Percentiles rank a stretch among this genome's conserved stretches.
phyloP scores from a whole-genome alignment of 2,113 vertebrate genomes.

The Dascyllus trimaculatus region DNA sequence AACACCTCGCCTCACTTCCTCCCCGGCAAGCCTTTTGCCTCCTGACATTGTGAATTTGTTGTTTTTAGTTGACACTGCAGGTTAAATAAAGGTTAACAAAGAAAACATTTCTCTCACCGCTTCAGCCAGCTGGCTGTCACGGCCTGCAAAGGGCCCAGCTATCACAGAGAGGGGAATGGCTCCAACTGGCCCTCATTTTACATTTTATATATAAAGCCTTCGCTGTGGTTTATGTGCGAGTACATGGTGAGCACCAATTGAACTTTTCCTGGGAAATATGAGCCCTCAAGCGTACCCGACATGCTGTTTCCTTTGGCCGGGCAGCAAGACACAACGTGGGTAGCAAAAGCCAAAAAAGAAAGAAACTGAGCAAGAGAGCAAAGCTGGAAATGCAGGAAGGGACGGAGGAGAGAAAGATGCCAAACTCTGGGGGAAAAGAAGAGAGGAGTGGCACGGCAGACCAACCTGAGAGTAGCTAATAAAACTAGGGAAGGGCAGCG shows the following conservation, averaged over 20 bases:
- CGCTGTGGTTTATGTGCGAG: constrained; percentile 64
- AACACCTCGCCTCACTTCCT: constrained; percentile 56
- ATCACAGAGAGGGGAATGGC: constrained; percentile 33
- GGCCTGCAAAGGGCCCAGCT: constrained; percentile 24
- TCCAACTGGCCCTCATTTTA: constrained; percentile 48
- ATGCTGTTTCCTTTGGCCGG: constrained; percentile 56
- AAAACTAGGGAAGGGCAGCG: neutral
- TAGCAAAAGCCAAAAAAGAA: constrained; percentile 30
- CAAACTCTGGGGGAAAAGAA: constrained; percentile 15
- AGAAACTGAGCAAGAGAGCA: constrained; percentile 30
- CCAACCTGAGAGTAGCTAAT: constrained; percentile 25
- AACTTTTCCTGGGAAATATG: constrained; percentile 72
- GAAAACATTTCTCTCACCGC: constrained; percentile 44
- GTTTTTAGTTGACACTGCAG: constrained; percentile 42
- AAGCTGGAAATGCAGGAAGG: constrained; percentile 5
- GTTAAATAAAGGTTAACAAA: constrained; percentile 60
- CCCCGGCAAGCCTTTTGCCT: constrained; percentile 31
- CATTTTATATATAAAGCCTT: constrained; percentile 58
- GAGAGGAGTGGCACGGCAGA: neutral
- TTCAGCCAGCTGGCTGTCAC: constrained; percentile 19
- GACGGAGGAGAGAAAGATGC: constrained; percentile 3
- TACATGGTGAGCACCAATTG: constrained; percentile 64
- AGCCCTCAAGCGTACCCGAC: constrained; percentile 44
- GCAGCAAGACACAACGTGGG: constrained; percentile 25
- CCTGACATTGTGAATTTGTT: constrained; percentile 43